These are phyloP conservation scores for Trachops cirrhosus DNA, from an alignment of 2,797 vertebrate species.

Conservation along the genomic window DNA sequence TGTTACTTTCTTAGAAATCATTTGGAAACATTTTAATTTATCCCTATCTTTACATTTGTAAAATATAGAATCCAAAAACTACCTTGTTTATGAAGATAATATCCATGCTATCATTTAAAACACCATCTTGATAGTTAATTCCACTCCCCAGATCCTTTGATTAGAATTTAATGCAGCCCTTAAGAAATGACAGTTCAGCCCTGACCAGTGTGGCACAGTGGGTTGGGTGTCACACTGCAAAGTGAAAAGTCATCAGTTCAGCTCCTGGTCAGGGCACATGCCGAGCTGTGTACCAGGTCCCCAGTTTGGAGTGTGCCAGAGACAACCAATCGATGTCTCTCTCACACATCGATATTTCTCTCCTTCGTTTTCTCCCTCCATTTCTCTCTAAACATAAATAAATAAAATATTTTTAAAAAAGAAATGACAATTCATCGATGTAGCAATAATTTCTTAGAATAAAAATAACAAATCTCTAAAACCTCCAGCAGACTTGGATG, in stretches of 20 bases:
- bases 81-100: background rate
- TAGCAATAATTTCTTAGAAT: background rate
- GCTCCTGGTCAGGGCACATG: too few species aligned
- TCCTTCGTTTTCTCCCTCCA: too few species aligned
- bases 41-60: background rate
- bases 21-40: conserved; percentile 1
- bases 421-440: background rate
- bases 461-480: conserved; percentile 24
- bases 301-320: too few species aligned
- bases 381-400: too few species aligned
- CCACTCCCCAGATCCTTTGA: background rate
- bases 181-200: background rate
- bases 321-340: too few species aligned
- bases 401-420: background rate
- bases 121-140: background rate
- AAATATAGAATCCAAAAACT: background rate
- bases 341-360: too few species aligned
- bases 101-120: conserved; percentile 9
- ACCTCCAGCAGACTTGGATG: background rate
- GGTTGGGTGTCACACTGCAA: too few species aligned
- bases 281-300: too few species aligned
- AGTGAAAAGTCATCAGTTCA: too few species aligned
- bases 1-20: background rate
- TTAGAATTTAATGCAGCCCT: background rate
- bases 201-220: too few species aligned